Base-by-base conservation (phyloP, 2,888 invertebrate genomes). In the Choristoneura rosaceana region DNA sequence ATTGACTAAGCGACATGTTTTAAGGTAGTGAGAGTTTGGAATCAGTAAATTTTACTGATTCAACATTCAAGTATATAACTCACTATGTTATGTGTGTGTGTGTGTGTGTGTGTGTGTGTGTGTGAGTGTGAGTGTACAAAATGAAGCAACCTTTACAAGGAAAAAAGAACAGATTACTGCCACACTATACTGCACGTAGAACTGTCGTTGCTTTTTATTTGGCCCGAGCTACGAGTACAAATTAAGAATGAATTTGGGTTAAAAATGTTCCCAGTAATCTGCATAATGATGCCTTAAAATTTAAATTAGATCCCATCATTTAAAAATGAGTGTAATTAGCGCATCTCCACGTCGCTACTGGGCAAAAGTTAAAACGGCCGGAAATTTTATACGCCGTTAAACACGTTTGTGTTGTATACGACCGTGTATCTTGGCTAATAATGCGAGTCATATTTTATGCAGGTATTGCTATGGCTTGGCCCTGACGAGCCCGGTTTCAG, bases 321-420 rank as follows among this genome's bases (percentile, higher is more conserved):
- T 60, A 63, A 58, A 50, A 63, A 59, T 33, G 34, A 52, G 59
- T 59, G 59, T 52, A 73, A 73, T 73, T 64, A 73, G 64, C 64
- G 69, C n/a, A 52, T 43, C 50, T 64, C 25, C 69, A 64, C 69
- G 71, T 68, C 33, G 71, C 61, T 43, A 33, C 45, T 45, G 59
- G 55, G 63, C 41, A 60, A 52, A 50, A 59, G 1, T 50, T 43
- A 52, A 59, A 52, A 41, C 58, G 3, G 41, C 33, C 34, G 43
- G 41, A 73, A 64, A 41, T 43, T 52, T 55, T 62, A 50, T 34
- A 63, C 38, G 33, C 59, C 62, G 59, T 59, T 66, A 71, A 66
- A 59, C 59, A 59, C 34, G 59, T 38, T 59, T 59, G 4, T n/a
- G 17, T 34, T n/a, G 17, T 34, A n/a, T 7, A 38, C 38, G 59